Conservation (phyloP, 2,113 vertebrate species). For the Thalassarche chlororhynchos region DNA sequence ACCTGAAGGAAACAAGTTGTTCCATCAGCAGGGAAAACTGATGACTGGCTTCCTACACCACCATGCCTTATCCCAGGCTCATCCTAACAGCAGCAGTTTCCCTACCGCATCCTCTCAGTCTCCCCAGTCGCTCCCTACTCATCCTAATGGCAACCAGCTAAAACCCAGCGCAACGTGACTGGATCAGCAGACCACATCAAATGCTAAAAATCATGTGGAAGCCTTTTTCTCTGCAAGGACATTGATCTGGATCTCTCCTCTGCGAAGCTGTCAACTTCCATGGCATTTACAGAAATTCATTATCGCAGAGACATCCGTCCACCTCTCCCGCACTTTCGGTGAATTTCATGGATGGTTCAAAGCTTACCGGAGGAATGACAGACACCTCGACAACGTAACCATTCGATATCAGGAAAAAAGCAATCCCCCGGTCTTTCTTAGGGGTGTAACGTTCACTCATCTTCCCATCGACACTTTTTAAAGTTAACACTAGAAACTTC, state of each 20-base stretch:
- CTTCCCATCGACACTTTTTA: not conserved
- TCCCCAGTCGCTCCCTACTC: not conserved
- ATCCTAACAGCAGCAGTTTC: not conserved
- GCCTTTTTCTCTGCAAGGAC: not conserved
- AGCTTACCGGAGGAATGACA: not conserved
- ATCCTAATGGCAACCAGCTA: not conserved
- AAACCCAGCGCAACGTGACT: not conserved
- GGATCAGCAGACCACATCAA: not conserved
- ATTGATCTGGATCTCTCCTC: not conserved
- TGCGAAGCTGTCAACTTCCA: not conserved
- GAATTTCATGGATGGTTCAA: not conserved
- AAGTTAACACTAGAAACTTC: not conserved
- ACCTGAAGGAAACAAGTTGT: not conserved
- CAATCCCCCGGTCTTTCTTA: too few relatives aligned
- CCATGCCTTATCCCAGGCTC: not conserved
- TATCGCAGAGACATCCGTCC: not conserved
- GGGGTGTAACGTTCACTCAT: not conserved
- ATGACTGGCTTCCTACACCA: fast-evolving
- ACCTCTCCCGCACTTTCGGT: not conserved
- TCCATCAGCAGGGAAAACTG: not conserved
- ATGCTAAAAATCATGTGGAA: fast-evolving
- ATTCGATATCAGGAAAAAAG: fast-evolving
- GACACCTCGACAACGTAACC: not conserved
- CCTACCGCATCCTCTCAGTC: fast-evolving
- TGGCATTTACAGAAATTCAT: not conserved